Conservation (phyloP, 2,113 vertebrate species). For the Calonectris borealis region DNA sequence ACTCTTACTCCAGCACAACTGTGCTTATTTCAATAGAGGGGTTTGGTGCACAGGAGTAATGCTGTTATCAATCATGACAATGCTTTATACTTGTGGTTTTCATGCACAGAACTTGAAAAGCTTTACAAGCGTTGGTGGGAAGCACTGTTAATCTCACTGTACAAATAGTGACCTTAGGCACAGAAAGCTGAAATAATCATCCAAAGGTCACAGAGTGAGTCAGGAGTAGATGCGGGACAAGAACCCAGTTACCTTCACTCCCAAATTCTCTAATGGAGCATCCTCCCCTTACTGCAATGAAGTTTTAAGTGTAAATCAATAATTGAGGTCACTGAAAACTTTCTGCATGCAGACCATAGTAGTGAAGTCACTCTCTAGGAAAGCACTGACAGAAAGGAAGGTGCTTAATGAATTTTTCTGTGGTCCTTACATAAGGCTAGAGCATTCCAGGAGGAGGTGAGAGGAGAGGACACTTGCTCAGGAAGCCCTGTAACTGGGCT, state of each 20-base stretch:
- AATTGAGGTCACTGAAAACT: conserved; percentile 7
- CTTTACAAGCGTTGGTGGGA: not conserved
- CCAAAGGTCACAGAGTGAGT: not conserved
- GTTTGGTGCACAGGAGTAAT: not conserved
- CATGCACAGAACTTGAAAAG: not conserved
- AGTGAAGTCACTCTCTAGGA: not conserved
- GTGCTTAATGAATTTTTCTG: not conserved
- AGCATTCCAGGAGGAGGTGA: not conserved
- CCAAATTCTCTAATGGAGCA: not conserved
- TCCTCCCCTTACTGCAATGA: not conserved
- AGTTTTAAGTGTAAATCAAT: conserved; percentile 11
- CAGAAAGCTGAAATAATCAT: conserved; percentile 11
- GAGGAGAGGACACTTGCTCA: not conserved
- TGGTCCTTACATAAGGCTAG: not conserved
- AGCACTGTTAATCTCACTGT: not conserved
- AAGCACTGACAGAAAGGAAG: not conserved
- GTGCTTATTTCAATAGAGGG: not conserved
- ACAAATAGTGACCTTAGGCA: not conserved
- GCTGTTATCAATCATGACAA: not conserved
- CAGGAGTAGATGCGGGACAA: not conserved
- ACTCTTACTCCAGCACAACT: not conserved
- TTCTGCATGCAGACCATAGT: not conserved
- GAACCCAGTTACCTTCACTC: not conserved
- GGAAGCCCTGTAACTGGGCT: not conserved
- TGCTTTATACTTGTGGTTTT: not conserved